Base-by-base conservation (phyloP, 2,113 vertebrate genomes). In the Cheirogaleus medius region DNA sequence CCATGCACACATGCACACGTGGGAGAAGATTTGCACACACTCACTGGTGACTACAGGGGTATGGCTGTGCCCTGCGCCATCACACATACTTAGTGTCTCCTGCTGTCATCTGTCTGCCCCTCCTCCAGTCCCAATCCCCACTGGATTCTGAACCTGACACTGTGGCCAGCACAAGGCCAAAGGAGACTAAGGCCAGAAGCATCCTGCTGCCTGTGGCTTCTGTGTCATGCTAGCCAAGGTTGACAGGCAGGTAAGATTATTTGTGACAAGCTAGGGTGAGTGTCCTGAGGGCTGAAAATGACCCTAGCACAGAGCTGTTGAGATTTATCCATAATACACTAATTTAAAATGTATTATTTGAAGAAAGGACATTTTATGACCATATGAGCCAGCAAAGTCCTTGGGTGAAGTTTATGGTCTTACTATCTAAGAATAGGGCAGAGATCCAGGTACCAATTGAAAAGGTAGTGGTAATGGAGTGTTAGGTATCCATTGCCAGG, bases 151-250 rank as follows among this genome's bases (percentile, higher is more conserved):
- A 49, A 56, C 39, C 23, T 37, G 37, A 76, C n/a, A 37, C 42
- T 34, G 6, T 20, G 15, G 76, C 8, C 44, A 90, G 20, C 14
- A 15, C 7, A n/a, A 17, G 4, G 15, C 27, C 66, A 63, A 54
- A 5, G 52, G 17, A 37, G 20, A 60, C 3, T 39, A 42, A 34
- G 27, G 11, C 3, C 17, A 29, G 58, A 23, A 89, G 39, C 27
- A 52, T 3, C 29, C 20, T 23, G 14, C 5, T 42, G 12, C 13
- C 8, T 2, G 1, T 15, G 18, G 4, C 6, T 52, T 52, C 8
- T 27, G 15, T 1, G 8, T 29, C 44, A 23, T 66, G 44, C 23
- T 37, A 10, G 0, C 11, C 7, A 66, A 15, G 2, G 44, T 42
- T 63, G 4, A 29, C 37, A 39, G 49, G 3, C 18, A 58, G 39